phyloP scores from a whole-genome alignment of 35 echinoderm and acorn worm species.

The Nesometra sesokonis region DNA sequence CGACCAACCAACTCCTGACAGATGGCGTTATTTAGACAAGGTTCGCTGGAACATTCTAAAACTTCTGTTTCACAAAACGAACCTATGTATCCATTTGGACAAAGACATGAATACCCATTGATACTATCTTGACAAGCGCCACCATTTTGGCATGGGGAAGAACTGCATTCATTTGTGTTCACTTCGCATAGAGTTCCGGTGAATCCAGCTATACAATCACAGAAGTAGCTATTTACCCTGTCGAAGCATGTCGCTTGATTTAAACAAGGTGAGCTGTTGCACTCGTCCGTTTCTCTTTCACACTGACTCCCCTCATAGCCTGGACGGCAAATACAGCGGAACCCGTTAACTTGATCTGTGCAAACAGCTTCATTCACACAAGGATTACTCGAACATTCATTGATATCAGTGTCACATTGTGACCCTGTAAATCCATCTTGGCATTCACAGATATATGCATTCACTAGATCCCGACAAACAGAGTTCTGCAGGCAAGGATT shows the following conservation, averaged over 20 bases:
- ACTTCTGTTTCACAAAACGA: background rate
- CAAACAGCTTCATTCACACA: background rate
- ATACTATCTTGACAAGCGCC: background rate
- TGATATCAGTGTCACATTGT: slow-evolving; percentile 1
- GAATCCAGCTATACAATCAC: background rate
- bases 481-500: background rate
- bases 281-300: background rate
- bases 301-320: background rate
- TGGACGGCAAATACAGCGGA: background rate
- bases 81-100: background rate
- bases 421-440: background rate
- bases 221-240: background rate
- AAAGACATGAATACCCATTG: slow-evolving; percentile 2
- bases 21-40: background rate
- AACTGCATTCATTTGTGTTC: background rate
- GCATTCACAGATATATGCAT: background rate
- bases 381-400: background rate
- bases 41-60: background rate
- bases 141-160: background rate
- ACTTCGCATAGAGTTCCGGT: background rate
- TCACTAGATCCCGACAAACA: background rate
- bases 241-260: background rate
- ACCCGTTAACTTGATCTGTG: background rate
- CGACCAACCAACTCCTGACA: background rate
- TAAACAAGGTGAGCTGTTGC: background rate